Evolutionary conservation across 2,888 invertebrate species (phyloP), one percentile per base, ranked within the genome.

Genomic region (Limnephilus marmoratus): DNA sequence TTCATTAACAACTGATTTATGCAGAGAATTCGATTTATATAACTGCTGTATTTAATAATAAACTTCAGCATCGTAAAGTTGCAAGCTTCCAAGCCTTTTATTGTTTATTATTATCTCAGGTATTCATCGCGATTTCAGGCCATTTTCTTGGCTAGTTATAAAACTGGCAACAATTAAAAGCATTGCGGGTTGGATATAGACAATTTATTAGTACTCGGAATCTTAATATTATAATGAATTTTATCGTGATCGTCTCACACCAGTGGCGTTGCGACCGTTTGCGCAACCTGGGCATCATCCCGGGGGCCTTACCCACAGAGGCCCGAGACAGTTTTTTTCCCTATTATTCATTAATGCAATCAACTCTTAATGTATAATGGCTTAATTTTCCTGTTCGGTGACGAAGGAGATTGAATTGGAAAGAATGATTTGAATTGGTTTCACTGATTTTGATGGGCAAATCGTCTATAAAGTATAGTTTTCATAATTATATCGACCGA

Each of bases 11-110:
- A 68, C 68, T 68, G 68, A 68, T 68, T 68, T 68, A 68, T 68
- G 31, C 49, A 87, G 53, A 53, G 87, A 15, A 87, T 68, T 18
- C 87, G 87, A 31, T 49, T 87, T 31, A 49, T 87, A 53, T 53
- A 87, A 49, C 87, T 49, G 87, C 18, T 0, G 53, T 34, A 83
- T 83, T 83, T 83, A 83, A 24, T 68, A 68, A 68, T 68, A 68
- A 68, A 68, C 68, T 68, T 68, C 7, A 82, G 34, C 31, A 34
- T 34, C 34, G 82, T 82, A 82, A 82, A 82, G 68, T 68, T 68
- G n/a, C 68, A 68, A n/a, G 68, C 11, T 68, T 68, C 68, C 68
- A 24, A n/a, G 68, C 9, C 24, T 68, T 68, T 68, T 18, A 82
- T 2, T 82, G 82, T 34, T 31, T 82, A 31, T 82, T 68, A 68